phyloP scores from a whole-genome alignment of 1,140 invertebrate genomes.

The Oedothorax gibbosus region DNA sequence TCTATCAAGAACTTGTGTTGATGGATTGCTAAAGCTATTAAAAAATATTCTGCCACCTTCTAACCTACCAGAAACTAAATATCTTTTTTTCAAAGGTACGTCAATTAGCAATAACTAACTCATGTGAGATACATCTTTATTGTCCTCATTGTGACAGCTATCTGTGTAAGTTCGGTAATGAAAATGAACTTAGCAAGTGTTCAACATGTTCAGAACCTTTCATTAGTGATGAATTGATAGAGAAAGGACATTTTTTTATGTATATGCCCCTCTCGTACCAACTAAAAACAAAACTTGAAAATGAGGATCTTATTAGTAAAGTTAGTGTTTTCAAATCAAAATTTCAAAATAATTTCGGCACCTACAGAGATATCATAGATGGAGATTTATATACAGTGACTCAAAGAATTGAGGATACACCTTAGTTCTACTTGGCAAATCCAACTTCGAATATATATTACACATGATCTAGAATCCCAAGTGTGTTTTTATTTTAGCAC shows the following conservation, averaged over 20 bases:
- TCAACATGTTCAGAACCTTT: background rate
- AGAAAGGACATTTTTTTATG: conserved; percentile 27
- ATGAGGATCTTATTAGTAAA: background rate
- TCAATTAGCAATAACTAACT: background rate
- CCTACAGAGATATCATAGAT: background rate
- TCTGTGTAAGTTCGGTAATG: conserved; percentile 1
- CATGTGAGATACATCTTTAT: background rate
- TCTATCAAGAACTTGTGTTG: background rate
- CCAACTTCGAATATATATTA: too few relatives aligned
- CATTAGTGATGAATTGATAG: background rate
- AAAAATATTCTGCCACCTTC: conserved; percentile 21
- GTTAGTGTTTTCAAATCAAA: background rate
- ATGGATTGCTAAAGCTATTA: conserved; percentile 5
- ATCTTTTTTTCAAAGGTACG: background rate
- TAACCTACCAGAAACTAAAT: background rate
- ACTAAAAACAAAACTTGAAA: conserved; percentile 33
- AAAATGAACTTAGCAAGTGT: background rate
- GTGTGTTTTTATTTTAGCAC: too few relatives aligned
- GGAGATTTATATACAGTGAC: conserved; percentile 10
- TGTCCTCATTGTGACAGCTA: background rate
- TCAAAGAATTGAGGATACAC: too few relatives aligned
- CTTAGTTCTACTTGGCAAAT: too few relatives aligned
- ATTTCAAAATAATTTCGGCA: background rate
- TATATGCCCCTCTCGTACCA: conserved; percentile 11
- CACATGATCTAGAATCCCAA: too few relatives aligned